A percentile compares a stretch with the other conserved stretches of the same genome.
Evolutionary conservation across 2,797 vertebrate genomes (phyloP).

Genomic region (Sebastes cheni): DNA sequence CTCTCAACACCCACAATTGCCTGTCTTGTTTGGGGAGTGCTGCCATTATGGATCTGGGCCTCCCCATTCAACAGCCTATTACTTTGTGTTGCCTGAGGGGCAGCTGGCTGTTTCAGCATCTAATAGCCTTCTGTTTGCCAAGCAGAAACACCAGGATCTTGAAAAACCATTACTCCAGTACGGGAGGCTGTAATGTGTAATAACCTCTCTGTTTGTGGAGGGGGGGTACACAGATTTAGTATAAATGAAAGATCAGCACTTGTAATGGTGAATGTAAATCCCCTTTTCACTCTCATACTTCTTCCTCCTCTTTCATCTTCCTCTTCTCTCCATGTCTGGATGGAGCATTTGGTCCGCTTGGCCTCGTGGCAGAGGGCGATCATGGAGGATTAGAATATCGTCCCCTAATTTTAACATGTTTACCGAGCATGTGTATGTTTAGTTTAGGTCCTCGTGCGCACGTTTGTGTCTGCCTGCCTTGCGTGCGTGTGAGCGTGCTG

Average conservation of each 20-base stretch:
- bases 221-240: constrained; percentile 14
- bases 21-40: constrained; percentile 29
- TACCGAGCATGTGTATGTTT: constrained; percentile 19
- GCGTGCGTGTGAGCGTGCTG: constrained; percentile 5
- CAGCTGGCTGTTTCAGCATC: constrained; percentile 60
- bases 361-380: constrained; percentile 22
- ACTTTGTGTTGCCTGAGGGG: constrained; percentile 59
- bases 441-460: constrained; percentile 11
- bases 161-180: constrained; percentile 23
- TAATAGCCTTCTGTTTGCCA: constrained; percentile 67
- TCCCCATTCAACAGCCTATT: constrained; percentile 61
- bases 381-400: constrained; percentile 35
- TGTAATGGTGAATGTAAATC: constrained; percentile 1
- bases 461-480: background rate
- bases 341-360: constrained; percentile 37
- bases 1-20: background rate
- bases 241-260: constrained; percentile 24
- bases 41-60: constrained; percentile 50
- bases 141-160: constrained; percentile 42
- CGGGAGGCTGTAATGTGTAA: constrained; percentile 17
- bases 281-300: background rate
- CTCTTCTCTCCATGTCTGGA: background rate
- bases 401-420: constrained; percentile 43
- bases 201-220: constrained; percentile 34
- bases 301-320: background rate